Conservation (phyloP, 2,888 invertebrate species). For the Xanthia icteritia region DNA sequence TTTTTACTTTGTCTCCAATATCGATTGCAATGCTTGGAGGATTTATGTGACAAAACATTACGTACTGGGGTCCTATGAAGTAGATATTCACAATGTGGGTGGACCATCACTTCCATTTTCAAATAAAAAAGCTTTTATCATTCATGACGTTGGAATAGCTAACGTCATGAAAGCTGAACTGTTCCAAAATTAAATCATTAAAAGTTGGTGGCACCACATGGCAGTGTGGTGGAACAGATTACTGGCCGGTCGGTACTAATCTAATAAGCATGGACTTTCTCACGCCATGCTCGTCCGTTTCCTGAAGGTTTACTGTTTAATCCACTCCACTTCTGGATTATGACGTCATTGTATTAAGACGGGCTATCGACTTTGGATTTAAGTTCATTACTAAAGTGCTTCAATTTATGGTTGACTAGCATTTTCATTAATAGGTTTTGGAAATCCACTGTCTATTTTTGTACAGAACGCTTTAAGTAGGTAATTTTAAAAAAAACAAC, state of each 20-base stretch:
- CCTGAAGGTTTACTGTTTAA: constrained; percentile 23
- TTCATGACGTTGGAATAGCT: too few relatives aligned
- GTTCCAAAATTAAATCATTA: constrained; percentile 21
- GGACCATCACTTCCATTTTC: neutral
- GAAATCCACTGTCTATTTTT: neutral
- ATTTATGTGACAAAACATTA: neutral
- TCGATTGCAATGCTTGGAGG: neutral
- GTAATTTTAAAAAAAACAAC: neutral
- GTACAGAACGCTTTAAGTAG: neutral
- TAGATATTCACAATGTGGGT: neutral
- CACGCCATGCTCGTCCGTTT: constrained; percentile 53
- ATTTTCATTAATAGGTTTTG: constrained; percentile 10
- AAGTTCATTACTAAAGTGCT: constrained; percentile 36
- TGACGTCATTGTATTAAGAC: constrained; percentile 47
- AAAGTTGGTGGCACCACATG: constrained; percentile 6
- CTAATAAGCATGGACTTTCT: constrained; percentile 42
- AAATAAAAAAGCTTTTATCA: neutral
- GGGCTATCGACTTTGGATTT: constrained; percentile 34
- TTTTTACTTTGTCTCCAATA: neutral
- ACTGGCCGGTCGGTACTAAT: constrained; percentile 22
- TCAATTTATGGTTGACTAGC: constrained; percentile 20
- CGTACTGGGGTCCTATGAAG: neutral
- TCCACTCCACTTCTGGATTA: constrained; percentile 48
- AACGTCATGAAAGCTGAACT: neutral
- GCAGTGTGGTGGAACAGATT: neutral